phyloP scores from a whole-genome alignment of 2,888 invertebrate species.

The Cataglyphis albicans region DNA sequence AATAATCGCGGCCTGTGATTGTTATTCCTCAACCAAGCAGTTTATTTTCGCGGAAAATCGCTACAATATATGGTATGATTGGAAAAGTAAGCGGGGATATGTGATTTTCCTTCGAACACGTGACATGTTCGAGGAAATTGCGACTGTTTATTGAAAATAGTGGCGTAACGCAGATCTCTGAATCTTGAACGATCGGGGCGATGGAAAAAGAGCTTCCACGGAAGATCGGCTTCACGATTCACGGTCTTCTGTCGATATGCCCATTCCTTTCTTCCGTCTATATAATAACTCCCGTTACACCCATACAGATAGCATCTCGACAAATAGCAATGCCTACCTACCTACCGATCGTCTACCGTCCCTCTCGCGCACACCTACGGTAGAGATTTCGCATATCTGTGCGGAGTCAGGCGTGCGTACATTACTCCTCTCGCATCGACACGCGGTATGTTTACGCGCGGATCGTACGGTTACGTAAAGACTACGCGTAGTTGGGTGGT shows the following conservation, averaged over 20 bases:
- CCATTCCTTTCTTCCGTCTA: conserved; percentile 77
- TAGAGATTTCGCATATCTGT: conserved; percentile 61
- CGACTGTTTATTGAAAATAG: conserved; percentile 28
- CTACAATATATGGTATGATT: neutral
- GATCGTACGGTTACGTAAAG: conserved; percentile 53
- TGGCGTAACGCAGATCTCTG: conserved; percentile 4
- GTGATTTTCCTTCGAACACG: neutral
- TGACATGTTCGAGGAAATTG: neutral
- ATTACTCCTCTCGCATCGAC: conserved; percentile 63
- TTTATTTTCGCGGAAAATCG: conserved; percentile 24
- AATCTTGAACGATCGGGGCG: conserved; percentile 29
- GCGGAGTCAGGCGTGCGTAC: conserved; percentile 53
- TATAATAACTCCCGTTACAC: conserved; percentile 84
- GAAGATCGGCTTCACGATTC: conserved; percentile 62
- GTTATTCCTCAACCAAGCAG: neutral
- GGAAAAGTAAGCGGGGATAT: neutral
- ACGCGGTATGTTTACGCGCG: conserved; percentile 35
- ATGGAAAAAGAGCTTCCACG: conserved; percentile 48
- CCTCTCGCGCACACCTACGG: conserved; percentile 60
- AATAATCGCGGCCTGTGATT: conserved; percentile 59
- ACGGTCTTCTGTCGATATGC: conserved; percentile 72
- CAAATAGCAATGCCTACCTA: conserved; percentile 82
- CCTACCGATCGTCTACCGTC: conserved; percentile 76
- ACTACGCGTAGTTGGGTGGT: conserved; percentile 41
- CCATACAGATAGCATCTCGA: conserved; percentile 83